These are phyloP conservation scores for Uropetala carovei DNA, from an alignment of 2,888 invertebrate genomes.

Conservation along the genomic window DNA sequence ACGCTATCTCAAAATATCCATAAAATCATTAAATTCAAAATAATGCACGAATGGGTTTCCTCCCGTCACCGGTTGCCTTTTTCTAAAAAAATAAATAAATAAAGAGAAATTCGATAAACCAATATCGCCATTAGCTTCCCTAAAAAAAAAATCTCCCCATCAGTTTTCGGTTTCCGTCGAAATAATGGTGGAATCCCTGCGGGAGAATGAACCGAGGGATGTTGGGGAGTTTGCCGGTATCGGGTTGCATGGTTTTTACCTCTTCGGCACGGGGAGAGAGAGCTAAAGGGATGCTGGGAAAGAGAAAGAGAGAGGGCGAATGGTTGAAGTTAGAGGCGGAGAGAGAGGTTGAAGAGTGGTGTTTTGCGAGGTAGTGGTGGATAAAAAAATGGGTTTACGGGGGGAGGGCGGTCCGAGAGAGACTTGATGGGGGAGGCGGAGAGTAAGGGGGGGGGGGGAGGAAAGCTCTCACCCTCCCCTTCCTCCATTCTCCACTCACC, in stretches of 20 bases:
- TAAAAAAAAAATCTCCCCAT: neutral
- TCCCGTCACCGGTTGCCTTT: no score
- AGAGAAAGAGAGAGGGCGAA: no score
- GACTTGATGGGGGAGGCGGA: neutral
- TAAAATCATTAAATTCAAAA: no score
- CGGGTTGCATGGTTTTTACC: neutral
- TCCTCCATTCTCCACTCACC: neutral
- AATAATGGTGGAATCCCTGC: slow-evolving; percentile 16
- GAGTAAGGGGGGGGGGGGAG: no score
- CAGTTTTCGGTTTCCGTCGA: neutral
- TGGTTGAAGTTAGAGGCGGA: no score
- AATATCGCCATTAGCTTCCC: neutral
- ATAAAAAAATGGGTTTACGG: neutral
- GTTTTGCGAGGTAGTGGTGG: neutral
- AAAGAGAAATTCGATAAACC: neutral
- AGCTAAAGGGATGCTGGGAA: no score
- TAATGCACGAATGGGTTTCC: no score
- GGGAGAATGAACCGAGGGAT: slow-evolving; percentile 1
- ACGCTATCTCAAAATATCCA: no score
- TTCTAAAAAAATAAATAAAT: no score
- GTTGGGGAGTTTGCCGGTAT: neutral
- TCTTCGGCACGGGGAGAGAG: no score
- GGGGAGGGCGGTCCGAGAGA: neutral
- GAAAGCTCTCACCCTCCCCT: neutral
- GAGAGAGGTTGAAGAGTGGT: neutral